Evolutionary conservation across 2,888 invertebrate genomes (phyloP).

Genomic region (Aphelenchoides bicaudatus): DNA sequence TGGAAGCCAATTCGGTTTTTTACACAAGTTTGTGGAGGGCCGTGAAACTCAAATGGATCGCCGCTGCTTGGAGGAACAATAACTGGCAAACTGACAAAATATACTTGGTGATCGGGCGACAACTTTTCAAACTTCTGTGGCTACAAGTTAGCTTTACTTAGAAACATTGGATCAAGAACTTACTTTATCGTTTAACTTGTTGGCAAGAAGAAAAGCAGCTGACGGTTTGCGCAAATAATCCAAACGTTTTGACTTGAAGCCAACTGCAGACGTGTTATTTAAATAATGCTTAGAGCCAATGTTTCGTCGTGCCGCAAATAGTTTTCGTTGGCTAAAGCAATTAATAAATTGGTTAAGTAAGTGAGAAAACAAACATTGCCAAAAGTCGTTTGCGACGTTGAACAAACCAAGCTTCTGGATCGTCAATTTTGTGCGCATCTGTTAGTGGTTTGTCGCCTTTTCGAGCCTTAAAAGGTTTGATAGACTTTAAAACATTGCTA

Average conservation of each 20-base stretch:
- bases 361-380: not conserved
- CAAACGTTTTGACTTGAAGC: not conserved
- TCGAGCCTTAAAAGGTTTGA: not conserved
- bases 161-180: not conserved
- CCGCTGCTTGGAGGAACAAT: conserved; percentile 8
- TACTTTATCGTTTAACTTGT: conserved; percentile 1
- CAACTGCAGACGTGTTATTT: too few species aligned
- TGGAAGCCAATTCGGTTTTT: not conserved
- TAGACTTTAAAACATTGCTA: not conserved
- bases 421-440: not conserved
- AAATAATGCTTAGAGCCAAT: too few species aligned
- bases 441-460: conserved; percentile 6
- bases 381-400: conserved; percentile 1
- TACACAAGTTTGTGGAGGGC: conserved; percentile 12
- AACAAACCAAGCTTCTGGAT: not conserved
- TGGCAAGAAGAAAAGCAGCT: not conserved
- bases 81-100: conserved; percentile 7
- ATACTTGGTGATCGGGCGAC: conserved; percentile 7
- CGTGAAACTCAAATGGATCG: conserved; percentile 10
- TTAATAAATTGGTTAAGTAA: not conserved
- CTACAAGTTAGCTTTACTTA: conserved; percentile 2
- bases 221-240: not conserved
- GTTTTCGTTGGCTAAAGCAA: not conserved
- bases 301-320: too few species aligned
- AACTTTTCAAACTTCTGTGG: not conserved